Conservation (phyloP, 1,140 invertebrate species). For the Hormaphis cornu region DNA sequence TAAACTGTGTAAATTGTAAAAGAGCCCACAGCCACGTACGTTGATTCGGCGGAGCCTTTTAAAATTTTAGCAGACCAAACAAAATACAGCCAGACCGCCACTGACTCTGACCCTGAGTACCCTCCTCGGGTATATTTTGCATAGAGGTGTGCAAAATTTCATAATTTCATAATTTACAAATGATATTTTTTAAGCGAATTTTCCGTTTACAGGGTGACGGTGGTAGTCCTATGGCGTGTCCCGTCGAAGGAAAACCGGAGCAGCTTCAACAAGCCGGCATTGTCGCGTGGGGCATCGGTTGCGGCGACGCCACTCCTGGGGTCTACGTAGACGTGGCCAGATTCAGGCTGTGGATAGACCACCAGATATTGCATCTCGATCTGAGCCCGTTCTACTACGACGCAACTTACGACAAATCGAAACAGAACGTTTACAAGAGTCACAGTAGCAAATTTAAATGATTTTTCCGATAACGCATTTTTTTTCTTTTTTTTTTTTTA, state of each 20-base stretch:
- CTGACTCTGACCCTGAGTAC: no score
- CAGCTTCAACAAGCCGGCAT: conserved; percentile 52
- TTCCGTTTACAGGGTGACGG: conserved; percentile 37
- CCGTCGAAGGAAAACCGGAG: conserved; percentile 33
- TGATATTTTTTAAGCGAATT: background rate
- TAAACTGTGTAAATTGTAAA: no score
- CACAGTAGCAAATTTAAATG: no score
- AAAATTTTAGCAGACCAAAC: no score
- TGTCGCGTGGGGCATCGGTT: conserved; percentile 62
- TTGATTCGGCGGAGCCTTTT: no score
- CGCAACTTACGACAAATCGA: background rate
- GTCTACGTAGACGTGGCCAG: conserved; percentile 65
- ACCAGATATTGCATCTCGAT: conserved; percentile 33
- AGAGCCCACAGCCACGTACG: no score
- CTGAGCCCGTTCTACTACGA: background rate
- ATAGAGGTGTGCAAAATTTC: no score
- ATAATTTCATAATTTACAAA: background rate
- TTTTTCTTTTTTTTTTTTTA: no score
- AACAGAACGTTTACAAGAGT: no score
- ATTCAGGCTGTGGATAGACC: conserved; percentile 64
- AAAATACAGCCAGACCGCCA: no score
- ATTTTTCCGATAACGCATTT: no score
- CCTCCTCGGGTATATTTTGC: no score
- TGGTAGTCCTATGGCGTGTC: conserved; percentile 40
- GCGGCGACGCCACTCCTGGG: conserved; percentile 58